Conservation (phyloP, 2,113 vertebrate genomes). For the Glaucidium brasilianum region DNA sequence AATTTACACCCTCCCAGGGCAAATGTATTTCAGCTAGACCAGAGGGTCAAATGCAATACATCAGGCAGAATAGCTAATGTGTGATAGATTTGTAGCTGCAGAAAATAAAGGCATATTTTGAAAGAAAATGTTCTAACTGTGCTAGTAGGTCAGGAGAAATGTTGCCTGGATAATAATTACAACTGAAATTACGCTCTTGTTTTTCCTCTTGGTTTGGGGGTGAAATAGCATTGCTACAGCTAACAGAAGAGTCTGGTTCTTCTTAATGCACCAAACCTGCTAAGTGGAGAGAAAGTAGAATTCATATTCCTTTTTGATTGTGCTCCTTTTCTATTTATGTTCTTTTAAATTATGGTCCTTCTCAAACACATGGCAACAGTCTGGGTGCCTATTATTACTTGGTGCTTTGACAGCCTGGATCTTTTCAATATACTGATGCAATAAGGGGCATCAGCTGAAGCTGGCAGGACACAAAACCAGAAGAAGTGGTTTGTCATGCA, state of each 20-base stretch:
- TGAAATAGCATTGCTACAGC: neutral
- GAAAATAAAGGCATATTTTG: neutral
- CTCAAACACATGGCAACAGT: neutral
- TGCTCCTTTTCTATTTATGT: neutral
- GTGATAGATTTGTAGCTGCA: neutral
- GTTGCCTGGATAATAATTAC: neutral
- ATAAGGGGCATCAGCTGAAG: neutral
- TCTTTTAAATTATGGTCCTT: neutral
- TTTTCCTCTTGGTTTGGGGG: neutral
- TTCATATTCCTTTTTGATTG: neutral
- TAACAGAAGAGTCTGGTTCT: neutral
- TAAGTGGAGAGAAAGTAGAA: neutral
- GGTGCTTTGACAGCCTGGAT: neutral
- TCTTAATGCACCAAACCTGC: neutral
- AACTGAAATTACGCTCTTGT: neutral
- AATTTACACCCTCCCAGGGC: neutral
- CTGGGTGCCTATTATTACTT: neutral
- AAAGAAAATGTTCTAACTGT: neutral
- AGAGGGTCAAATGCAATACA: neutral
- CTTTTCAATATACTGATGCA: neutral
- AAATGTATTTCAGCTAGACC: neutral
- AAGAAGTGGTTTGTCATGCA: neutral
- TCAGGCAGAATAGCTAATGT: neutral
- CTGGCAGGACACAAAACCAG: neutral
- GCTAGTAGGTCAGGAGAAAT: neutral